Conservation (phyloP, 2,113 vertebrate species). For the Nymphicus hollandicus region DNA sequence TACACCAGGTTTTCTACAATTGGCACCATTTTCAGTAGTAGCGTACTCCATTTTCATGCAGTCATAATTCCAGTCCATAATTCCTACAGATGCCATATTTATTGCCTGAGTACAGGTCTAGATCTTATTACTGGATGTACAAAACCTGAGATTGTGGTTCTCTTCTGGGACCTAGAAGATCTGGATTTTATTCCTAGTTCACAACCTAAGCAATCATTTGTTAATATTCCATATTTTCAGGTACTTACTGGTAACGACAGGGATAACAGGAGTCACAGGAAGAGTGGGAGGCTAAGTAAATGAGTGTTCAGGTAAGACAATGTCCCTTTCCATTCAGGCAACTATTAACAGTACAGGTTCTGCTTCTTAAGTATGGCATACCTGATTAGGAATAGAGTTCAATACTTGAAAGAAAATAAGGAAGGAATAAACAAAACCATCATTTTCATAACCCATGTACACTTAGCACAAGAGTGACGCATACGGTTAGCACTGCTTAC, state of each 20-base stretch:
- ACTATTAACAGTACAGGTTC: background rate
- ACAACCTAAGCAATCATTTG: background rate
- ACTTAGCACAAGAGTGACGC: slow-evolving; percentile 10
- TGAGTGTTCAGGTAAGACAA: background rate
- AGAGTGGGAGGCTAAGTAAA: background rate
- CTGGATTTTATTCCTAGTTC: background rate
- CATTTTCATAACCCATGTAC: background rate
- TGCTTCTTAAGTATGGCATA: background rate
- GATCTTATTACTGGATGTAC: background rate
- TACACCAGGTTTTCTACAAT: background rate
- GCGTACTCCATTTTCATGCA: background rate
- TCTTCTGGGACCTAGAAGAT: background rate
- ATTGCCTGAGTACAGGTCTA: background rate
- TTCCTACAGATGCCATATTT: background rate
- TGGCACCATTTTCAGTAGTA: background rate
- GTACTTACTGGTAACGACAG: background rate
- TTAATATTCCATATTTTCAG: background rate
- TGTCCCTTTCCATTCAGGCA: background rate
- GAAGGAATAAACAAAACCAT: background rate
- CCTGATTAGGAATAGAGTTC: background rate
- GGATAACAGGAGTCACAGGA: background rate
- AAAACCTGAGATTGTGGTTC: background rate
- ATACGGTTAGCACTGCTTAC: background rate
- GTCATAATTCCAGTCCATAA: slow-evolving; percentile 8
- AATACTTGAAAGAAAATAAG: slow-evolving; percentile 5